Conservation (phyloP, 2,797 vertebrate species). For the Leptoclinus maculatus region DNA sequence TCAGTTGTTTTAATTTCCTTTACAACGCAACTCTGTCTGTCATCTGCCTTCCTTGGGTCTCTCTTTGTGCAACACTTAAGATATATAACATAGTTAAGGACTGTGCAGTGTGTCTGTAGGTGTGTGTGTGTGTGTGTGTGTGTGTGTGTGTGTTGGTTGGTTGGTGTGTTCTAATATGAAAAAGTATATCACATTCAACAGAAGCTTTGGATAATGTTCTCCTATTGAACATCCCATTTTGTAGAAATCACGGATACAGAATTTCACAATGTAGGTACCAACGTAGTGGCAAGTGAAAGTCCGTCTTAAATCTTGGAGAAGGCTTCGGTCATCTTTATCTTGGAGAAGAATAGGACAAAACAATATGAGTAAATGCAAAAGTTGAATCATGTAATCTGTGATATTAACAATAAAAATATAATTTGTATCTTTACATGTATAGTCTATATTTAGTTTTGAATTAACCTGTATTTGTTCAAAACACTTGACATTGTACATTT, state of each 20-base stretch:
- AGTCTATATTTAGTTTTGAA: too few species aligned
- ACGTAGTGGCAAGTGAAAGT: constrained; percentile 10
- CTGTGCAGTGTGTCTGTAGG: background rate
- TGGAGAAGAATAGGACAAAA: background rate
- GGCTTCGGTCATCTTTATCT: background rate
- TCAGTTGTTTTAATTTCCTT: constrained; percentile 68
- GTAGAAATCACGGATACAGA: constrained; percentile 13
- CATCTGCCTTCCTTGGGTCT: constrained; percentile 11
- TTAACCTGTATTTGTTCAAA: too few species aligned
- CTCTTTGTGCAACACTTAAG: background rate
- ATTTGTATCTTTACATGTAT: too few species aligned
- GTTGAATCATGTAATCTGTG: too few species aligned
- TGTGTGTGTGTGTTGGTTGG: background rate
- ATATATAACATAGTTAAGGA: constrained; percentile 3
- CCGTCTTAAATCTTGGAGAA: constrained; percentile 20
- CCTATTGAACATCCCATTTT: constrained; percentile 18
- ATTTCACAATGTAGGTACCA: constrained; percentile 33
- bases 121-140: background rate
- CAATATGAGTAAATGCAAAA: too few species aligned
- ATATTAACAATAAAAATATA: too few species aligned
- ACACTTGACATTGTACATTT: too few species aligned
- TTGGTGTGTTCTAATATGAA: background rate
- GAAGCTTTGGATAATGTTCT: background rate
- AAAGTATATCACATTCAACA: background rate
- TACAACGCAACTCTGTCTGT: constrained; percentile 24